These are phyloP conservation scores for Aurelia coerulea DNA, from an alignment of 30 jellyfish, hydroid and myxozoan species.

Conservation along the genomic window DNA sequence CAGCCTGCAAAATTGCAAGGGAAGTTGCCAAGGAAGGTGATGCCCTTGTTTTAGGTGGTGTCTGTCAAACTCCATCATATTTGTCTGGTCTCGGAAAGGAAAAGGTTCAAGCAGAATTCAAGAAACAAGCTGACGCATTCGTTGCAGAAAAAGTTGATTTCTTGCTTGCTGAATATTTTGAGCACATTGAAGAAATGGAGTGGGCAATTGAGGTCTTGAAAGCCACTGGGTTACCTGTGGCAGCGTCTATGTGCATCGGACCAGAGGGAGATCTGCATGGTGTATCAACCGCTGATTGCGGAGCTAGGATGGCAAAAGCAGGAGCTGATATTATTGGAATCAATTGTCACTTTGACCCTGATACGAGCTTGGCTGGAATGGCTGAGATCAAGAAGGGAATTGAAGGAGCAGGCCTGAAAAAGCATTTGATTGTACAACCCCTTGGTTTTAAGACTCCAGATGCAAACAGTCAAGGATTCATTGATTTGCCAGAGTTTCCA, in stretches of 20 bases:
- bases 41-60: constrained; percentile 94
- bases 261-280: constrained; percentile 99
- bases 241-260: constrained; percentile 96
- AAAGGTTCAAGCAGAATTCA: constrained; percentile 85
- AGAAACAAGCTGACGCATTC: constrained; percentile 80
- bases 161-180: constrained; percentile 91
- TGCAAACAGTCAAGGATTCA: constrained; percentile 87
- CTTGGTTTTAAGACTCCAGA: constrained; percentile 93
- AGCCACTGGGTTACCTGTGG: constrained; percentile 80
- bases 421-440: constrained; percentile 92
- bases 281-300: constrained; percentile 90
- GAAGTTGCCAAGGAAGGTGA: constrained; percentile 96
- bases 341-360: constrained; percentile 97
- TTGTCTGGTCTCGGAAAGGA: constrained; percentile 83
- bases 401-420: constrained; percentile 87
- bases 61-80: constrained; percentile 91
- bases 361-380: constrained; percentile 58
- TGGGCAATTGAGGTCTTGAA: constrained; percentile 97
- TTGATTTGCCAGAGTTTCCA: constrained; percentile 83
- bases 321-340: constrained; percentile 96
- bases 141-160: constrained; percentile 80
- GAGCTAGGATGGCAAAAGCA: constrained; percentile 97
- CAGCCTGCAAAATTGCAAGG: constrained; percentile 87
- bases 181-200: constrained; percentile 96
- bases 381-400: constrained; percentile 84